These are phyloP conservation scores for Odobenus rosmarus DNA, from an alignment of 2,113 vertebrate species.

Conservation along the genomic window DNA sequence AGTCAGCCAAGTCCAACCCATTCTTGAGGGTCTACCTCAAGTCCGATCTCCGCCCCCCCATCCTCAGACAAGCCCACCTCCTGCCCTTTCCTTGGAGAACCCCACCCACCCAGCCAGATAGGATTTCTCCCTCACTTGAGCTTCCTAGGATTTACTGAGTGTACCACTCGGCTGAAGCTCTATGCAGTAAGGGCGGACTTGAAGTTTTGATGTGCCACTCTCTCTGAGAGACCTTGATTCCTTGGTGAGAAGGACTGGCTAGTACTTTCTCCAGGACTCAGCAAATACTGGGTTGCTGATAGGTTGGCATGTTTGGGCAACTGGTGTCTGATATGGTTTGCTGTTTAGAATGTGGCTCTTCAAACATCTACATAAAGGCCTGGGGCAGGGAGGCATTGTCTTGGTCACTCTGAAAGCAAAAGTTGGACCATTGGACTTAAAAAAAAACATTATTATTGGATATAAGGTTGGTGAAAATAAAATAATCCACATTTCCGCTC, in stretches of 20 bases:
- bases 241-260: background rate
- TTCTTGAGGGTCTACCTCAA: background rate
- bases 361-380: background rate
- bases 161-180: background rate
- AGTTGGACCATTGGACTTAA: background rate
- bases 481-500: background rate
- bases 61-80: background rate
- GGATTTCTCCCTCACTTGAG: background rate
- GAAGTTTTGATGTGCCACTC: background rate
- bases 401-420: background rate
- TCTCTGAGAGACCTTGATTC: background rate
- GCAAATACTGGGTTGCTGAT: background rate
- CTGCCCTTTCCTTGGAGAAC: background rate
- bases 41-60: background rate
- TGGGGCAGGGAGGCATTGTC: background rate
- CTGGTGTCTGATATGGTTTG: background rate
- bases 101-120: background rate
- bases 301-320: background rate
- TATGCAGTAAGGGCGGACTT: background rate
- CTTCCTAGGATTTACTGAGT: background rate
- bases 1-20: background rate
- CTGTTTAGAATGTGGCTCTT: background rate
- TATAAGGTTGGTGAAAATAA: background rate
- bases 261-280: background rate
- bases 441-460: background rate